Percentiles rank a stretch among this genome's conserved stretches.
These are phyloP conservation scores for Tadarida brasiliensis DNA, from an alignment of 2,797 vertebrate species.

Conservation along the genomic window DNA sequence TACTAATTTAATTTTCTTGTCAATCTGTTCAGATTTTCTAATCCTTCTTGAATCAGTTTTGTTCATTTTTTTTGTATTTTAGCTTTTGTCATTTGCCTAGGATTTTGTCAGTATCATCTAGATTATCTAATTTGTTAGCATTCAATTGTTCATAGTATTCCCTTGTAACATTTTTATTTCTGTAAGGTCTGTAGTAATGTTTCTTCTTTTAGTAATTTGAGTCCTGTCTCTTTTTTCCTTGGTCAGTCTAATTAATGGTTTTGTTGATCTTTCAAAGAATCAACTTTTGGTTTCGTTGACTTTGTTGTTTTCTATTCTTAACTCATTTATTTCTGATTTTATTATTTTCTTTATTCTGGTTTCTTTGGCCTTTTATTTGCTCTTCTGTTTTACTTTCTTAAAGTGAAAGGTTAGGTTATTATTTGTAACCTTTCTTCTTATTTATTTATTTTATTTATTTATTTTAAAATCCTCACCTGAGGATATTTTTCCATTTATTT, in stretches of 20 bases:
- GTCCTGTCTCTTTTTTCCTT: neutral
- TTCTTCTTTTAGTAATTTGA: conserved; percentile 30
- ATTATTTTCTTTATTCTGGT: conserved; percentile 34
- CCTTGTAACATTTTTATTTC: neutral
- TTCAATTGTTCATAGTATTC: neutral
- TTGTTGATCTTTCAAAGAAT: conserved; percentile 43
- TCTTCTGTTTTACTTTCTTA: neutral
- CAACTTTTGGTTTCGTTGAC: neutral
- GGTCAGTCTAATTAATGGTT: neutral
- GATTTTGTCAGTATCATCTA: neutral
- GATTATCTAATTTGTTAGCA: neutral
- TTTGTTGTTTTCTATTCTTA: neutral
- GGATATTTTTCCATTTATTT: no score
- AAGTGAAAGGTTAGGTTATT: neutral
- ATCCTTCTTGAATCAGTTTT: neutral
- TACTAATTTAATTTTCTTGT: conserved; percentile 13
- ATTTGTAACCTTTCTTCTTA: neutral
- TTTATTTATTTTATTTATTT: neutral
- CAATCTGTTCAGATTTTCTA: conserved; percentile 12
- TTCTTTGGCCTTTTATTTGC: neutral
- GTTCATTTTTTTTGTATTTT: neutral
- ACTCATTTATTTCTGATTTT: conserved; percentile 4
- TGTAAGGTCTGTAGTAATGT: neutral
- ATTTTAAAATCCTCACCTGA: no score
- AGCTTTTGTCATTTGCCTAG: neutral